Conservation (phyloP, 2,888 invertebrate genomes). For the Brachyptera putata region DNA sequence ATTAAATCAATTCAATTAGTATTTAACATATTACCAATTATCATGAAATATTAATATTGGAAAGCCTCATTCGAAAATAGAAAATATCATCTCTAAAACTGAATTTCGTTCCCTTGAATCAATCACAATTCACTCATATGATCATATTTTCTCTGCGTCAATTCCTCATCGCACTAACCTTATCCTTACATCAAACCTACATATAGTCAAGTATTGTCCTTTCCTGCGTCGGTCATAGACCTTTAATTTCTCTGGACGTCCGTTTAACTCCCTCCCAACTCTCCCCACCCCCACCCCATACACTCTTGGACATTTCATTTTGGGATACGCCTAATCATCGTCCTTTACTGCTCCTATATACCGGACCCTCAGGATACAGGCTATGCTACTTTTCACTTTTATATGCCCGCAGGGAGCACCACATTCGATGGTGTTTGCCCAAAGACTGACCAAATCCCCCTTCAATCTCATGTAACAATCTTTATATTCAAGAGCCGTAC, state of each 20-base stretch:
- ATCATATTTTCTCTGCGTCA: too few species aligned
- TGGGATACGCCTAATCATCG: conserved; percentile 38
- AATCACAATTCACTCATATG: too few species aligned
- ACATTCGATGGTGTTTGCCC: conserved; percentile 25
- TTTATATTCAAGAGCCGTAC: conserved; percentile 24
- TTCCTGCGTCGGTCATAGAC: neutral
- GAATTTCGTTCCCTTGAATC: too few species aligned
- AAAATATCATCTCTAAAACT: too few species aligned
- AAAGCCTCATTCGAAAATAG: too few species aligned
- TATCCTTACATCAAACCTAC: too few species aligned
- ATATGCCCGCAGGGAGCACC: conserved; percentile 46
- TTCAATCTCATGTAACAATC: neutral
- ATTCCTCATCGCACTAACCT: too few species aligned
- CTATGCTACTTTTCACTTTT: conserved; percentile 47
- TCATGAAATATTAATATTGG: too few species aligned
- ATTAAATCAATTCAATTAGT: too few species aligned
- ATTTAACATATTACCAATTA: too few species aligned
- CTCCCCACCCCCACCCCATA: conserved; percentile 21
- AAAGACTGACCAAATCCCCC: conserved; percentile 17
- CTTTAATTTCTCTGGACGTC: conserved; percentile 30
- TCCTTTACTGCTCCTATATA: conserved; percentile 25
- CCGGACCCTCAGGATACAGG: conserved; percentile 3
- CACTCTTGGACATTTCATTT: conserved; percentile 37
- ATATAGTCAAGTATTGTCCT: too few species aligned
- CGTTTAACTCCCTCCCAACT: conserved; percentile 8